Conservation (phyloP, 2,113 vertebrate genomes). For the Cisticola juncidis region DNA sequence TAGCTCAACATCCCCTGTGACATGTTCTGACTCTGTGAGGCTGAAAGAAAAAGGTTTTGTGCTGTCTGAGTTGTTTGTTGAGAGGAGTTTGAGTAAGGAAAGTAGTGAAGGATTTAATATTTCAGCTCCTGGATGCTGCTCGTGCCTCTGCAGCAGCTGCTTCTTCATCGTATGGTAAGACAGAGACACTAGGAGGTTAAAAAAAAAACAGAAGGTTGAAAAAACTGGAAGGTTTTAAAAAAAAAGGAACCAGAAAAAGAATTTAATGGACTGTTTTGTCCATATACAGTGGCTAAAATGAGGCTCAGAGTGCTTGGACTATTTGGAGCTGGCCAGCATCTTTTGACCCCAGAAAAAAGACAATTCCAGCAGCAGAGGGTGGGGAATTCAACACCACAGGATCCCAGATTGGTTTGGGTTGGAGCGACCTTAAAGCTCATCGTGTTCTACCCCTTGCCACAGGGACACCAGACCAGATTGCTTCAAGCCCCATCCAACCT, state of each 20-base stretch:
- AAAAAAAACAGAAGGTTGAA: background rate
- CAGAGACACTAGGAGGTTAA: background rate
- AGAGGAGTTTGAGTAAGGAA: background rate
- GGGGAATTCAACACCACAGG: rapidly evolving
- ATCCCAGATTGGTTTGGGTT: background rate
- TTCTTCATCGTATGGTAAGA: rapidly evolving
- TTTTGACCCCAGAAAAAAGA: background rate
- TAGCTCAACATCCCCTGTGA: background rate
- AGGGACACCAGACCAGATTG: background rate
- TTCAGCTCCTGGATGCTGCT: background rate
- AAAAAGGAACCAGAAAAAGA: background rate
- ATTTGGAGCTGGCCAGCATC: background rate
- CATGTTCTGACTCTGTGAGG: background rate
- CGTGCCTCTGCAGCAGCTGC: background rate
- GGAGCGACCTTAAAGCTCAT: background rate
- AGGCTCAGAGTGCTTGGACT: background rate
- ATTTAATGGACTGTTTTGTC: background rate
- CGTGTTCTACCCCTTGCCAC: rapidly evolving
- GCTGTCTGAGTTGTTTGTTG: background rate
- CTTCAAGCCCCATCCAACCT: rapidly evolving
- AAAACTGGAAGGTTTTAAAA: background rate
- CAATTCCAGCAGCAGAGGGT: background rate
- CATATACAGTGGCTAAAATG: background rate
- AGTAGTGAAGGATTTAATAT: background rate
- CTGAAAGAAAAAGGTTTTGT: background rate